Base-by-base conservation (phyloP, 2,113 vertebrate species). In the Anhinga anhinga region DNA sequence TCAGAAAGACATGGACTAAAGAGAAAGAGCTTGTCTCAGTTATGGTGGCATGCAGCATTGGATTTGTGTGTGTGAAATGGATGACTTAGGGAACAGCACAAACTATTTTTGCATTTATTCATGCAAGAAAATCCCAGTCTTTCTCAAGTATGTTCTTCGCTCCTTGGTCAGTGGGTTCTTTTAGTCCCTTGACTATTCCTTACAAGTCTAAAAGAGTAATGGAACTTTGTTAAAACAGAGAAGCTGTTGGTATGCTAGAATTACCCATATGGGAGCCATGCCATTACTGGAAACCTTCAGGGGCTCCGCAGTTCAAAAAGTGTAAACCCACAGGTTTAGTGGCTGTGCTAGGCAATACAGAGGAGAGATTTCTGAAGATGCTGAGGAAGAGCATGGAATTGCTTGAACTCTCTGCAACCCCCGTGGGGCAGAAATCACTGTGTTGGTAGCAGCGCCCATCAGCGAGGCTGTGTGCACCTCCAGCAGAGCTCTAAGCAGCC, bases 381-480 rank as follows among this genome's bases (percentile, higher is more conserved):
- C 18, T 67, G 44, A 71, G 11, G 42, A 63, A 34, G 1, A 66
- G 22, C 0, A 1, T 81, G 27, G 21, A 45, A 40, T 49, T 73
- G 7, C 25, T 71, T 34, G 25, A 50, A 52, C n/a, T 71, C 27
- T 42, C 7, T 42, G 40, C 50, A 67, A 5, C 25, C 34, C 72
- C 17, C 29, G 26, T 13, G 15, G 11, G 29, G 8, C 47, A 61
- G 58, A 88, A 83, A 12, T 36, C 2, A 7, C 27, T 26, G 42
- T 74, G 30, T 19, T 29, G 38, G 19, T 53, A 32, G 59, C 29
- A 55, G 13, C 1, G 2, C 21, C 34, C 0, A 0, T 18, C 52
- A 26, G 16, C 7, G 62, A 59, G 38, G 22, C 0, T 0, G 0
- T 3, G 2, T 34, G 34, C n/a, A 36, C 22, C 65, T 71, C 30